A percentile compares a stretch with the other conserved stretches of the same genome.
Conservation (phyloP, 2,888 invertebrate genomes). For the Chrysotoxum bicinctum region DNA sequence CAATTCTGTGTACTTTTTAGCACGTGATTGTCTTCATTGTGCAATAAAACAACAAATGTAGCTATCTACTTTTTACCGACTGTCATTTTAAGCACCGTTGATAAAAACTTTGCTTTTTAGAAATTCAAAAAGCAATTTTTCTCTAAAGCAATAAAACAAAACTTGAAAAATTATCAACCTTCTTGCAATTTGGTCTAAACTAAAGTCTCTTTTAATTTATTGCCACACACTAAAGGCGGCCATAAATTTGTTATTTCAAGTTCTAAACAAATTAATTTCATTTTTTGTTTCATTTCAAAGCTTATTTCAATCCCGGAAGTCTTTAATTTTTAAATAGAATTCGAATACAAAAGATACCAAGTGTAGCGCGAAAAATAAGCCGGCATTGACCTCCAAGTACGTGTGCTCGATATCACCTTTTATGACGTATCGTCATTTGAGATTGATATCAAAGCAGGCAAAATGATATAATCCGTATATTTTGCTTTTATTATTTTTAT, state of each 20-base stretch:
- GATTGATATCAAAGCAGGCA: conserved; percentile 40
- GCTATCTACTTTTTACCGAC: neutral
- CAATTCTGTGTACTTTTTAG: neutral
- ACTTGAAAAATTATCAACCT: neutral
- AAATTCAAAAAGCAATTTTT: neutral
- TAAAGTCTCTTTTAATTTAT: neutral
- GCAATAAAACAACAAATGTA: neutral
- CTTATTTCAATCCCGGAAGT: conserved; percentile 8
- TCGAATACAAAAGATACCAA: conserved; percentile 1
- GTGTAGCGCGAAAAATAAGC: conserved; percentile 1
- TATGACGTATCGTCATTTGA: conserved; percentile 27
- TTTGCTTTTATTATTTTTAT: neutral
- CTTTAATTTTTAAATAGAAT: neutral
- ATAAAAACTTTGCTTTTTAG: neutral
- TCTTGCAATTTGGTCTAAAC: neutral
- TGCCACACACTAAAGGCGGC: neutral
- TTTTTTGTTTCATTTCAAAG: conserved; percentile 12
- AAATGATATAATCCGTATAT: conserved; percentile 47
- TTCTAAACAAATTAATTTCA: neutral
- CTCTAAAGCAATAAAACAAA: neutral
- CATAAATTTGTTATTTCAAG: neutral
- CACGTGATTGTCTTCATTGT: neutral
- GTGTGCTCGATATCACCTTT: conserved; percentile 24
- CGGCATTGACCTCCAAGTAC: conserved; percentile 21
- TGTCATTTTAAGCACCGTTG: neutral